Percentiles rank a stretch among this genome's conserved stretches.
Evolutionary conservation across 35 echinoderm and acorn worm genomes (phyloP).

Genomic region (Diadema setosum): DNA sequence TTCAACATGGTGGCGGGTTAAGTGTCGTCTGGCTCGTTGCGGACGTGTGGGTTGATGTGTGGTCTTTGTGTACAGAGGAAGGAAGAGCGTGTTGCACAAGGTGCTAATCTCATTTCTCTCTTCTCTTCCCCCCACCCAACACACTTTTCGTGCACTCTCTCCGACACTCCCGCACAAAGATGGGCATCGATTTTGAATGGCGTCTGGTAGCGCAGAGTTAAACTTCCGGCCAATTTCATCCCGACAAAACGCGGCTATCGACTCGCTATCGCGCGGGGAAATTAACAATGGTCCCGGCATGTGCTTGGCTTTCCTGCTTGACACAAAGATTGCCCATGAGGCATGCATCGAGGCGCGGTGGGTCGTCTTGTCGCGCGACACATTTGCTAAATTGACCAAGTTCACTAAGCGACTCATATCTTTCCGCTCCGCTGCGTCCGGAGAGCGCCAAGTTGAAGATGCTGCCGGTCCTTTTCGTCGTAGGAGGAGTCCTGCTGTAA

Average conservation of each 20-base stretch:
- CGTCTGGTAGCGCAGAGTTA: constrained; percentile 19
- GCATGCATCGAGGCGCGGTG: not conserved
- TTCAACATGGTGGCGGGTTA: no score
- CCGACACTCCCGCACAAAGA: not conserved
- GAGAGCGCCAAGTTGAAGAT: not conserved
- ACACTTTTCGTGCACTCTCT: no score
- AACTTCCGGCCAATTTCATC: constrained; percentile 34
- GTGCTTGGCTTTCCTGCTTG: constrained; percentile 11
- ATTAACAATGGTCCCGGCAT: constrained; percentile 21
- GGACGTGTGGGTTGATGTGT: no score
- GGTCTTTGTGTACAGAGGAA: no score
- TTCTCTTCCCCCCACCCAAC: no score
- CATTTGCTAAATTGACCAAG: constrained; percentile 32
- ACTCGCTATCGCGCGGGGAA: constrained; percentile 4
- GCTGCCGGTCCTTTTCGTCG: no score
- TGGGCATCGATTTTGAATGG: constrained; percentile 11
- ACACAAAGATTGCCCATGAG: not conserved
- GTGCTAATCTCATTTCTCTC: constrained; percentile 4
- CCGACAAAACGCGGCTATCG: constrained; percentile 25
- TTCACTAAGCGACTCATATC: not conserved
- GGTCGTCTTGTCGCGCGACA: not conserved
- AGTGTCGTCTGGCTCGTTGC: no score
- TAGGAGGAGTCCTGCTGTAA: no score
- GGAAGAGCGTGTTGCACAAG: not conserved
- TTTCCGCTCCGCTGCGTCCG: not conserved